These are phyloP conservation scores for Zoanthus sociatus DNA, from an alignment of 92 coral and sea anemone species.

Conservation along the genomic window DNA sequence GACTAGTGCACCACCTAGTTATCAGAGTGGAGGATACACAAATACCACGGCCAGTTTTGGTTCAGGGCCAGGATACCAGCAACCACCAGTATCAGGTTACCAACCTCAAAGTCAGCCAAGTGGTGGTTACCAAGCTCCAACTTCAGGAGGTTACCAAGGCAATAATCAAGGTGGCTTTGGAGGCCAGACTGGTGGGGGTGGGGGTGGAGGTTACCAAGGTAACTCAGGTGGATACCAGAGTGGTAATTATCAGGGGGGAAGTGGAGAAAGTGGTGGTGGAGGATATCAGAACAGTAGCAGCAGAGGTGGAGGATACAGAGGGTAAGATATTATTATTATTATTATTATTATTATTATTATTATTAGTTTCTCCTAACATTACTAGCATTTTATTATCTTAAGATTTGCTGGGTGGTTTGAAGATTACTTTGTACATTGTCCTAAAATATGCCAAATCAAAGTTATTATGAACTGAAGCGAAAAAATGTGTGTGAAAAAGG, in stretches of 20 bases:
- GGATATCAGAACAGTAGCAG: slow-evolving; percentile 37
- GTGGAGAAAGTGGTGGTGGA: slow-evolving; percentile 16
- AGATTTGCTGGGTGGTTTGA: neutral
- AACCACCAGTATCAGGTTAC: neutral
- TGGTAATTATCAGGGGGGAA: slow-evolving; percentile 38
- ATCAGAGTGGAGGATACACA: slow-evolving; percentile 34
- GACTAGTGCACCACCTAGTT: slow-evolving; percentile 14
- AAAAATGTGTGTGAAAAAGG: no score
- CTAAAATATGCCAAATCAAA: no score
- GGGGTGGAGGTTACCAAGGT: slow-evolving; percentile 38
- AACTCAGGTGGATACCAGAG: slow-evolving; percentile 37
- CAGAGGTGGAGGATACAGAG: slow-evolving; percentile 43
- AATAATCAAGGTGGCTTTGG: slow-evolving; percentile 40
- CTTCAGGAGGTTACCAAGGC: slow-evolving; percentile 44
- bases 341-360: neutral
- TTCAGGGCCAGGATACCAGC: slow-evolving; percentile 18
- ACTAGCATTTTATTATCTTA: neutral
- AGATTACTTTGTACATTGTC: no score
- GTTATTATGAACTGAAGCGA: no score
- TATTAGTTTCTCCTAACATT: neutral
- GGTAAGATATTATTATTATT: slow-evolving; percentile 18
- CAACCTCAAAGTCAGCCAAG: slow-evolving; percentile 14
- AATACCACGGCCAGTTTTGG: slow-evolving; percentile 22
- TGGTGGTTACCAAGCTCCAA: slow-evolving; percentile 40
- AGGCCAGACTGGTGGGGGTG: slow-evolving; percentile 14